Conservation (phyloP, 2,113 vertebrate genomes). For the Heteronetta atricapilla region DNA sequence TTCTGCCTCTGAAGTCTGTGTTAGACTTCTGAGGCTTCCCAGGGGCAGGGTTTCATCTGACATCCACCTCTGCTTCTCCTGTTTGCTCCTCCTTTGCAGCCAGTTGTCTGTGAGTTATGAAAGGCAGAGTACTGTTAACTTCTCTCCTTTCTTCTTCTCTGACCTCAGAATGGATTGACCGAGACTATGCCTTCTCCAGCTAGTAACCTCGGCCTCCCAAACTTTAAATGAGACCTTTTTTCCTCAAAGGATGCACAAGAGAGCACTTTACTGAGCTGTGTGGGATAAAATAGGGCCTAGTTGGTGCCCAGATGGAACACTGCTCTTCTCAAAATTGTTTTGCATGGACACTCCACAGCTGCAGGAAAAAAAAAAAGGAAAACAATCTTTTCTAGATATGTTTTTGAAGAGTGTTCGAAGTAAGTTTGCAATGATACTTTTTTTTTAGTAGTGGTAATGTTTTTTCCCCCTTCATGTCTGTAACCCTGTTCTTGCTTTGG, state of each 20-base stretch:
- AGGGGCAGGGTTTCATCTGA: neutral
- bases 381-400: conserved; percentile 49
- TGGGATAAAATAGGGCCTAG: conserved; percentile 11
- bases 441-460: conserved; percentile 46
- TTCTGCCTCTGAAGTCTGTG: neutral
- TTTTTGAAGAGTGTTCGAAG: conserved; percentile 56
- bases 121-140: conserved; percentile 57
- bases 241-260: conserved; percentile 64
- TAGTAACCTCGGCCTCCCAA: conserved; percentile 9
- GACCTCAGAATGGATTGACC: conserved; percentile 30
- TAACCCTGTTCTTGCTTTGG: conserved; percentile 56
- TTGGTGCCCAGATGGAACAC: conserved; percentile 33
- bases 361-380: neutral
- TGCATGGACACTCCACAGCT: conserved; percentile 60
- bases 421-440: conserved; percentile 51
- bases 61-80: neutral
- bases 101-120: neutral
- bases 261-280: conserved; percentile 71
- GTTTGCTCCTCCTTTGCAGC: neutral
- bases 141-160: conserved; percentile 8
- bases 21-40: neutral
- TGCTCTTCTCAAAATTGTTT: conserved; percentile 69
- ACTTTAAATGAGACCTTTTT: neutral
- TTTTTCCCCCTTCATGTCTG: conserved; percentile 14
- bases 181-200: conserved; percentile 17